Conservation (phyloP, 2,888 invertebrate species). For the Philereme transversata region DNA sequence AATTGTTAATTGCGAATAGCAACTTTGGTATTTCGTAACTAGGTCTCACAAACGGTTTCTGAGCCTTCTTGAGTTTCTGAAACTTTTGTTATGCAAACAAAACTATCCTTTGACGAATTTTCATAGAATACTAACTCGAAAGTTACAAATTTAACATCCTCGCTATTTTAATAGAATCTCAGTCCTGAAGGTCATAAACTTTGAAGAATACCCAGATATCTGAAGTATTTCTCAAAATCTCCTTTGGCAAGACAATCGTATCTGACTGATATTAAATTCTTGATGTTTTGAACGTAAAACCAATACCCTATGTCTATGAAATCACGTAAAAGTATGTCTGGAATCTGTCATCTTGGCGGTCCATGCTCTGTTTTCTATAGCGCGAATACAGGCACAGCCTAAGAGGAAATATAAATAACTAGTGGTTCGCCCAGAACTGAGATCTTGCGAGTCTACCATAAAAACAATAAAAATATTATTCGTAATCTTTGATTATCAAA, state of each 20-base stretch:
- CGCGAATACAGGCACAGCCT: conserved; percentile 41
- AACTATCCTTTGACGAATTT: too few species aligned
- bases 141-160: too few species aligned
- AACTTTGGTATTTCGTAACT: too few species aligned
- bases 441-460: too few species aligned
- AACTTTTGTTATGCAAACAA: too few species aligned
- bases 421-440: too few species aligned
- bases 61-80: too few species aligned
- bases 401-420: conserved; percentile 6
- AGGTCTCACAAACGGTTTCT: too few species aligned
- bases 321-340: conserved; percentile 50
- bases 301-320: conserved; percentile 38
- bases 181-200: conserved; percentile 11
- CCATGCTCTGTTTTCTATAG: conserved; percentile 59
- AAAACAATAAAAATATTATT: too few species aligned
- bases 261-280: conserved; percentile 13
- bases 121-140: too few species aligned
- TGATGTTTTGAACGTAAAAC: conserved; percentile 12
- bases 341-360: conserved; percentile 60
- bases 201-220: conserved; percentile 13
- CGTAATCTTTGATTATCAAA: too few species aligned
- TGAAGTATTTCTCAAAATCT: conserved; percentile 12
- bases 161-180: background rate
- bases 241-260: conserved; percentile 9
- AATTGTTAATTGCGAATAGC: too few species aligned